Evolutionary conservation across 2,888 invertebrate species (phyloP).

Genomic region (Xanthia togata): DNA sequence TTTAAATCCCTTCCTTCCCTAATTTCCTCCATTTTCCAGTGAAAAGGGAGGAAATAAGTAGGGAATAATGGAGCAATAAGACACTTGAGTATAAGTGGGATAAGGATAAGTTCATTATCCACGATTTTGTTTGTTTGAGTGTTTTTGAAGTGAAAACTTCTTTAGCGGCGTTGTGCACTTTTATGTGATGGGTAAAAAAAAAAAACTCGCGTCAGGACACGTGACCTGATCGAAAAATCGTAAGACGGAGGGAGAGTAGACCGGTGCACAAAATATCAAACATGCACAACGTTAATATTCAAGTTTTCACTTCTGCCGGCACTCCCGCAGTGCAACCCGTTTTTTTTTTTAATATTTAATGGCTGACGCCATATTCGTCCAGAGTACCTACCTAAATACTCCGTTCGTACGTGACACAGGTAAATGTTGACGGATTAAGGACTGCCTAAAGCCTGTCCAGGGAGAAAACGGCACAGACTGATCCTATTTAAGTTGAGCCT

Average conservation of each 20-base stretch:
- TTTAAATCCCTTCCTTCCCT: background rate
- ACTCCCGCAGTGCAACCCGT: too few relatives aligned
- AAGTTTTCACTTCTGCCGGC: too few relatives aligned
- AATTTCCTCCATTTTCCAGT: background rate
- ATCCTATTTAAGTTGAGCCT: slow-evolving; percentile 4
- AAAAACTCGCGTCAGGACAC: too few relatives aligned
- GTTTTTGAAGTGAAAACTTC: too few relatives aligned
- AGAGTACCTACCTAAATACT: background rate
- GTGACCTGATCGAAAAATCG: too few relatives aligned
- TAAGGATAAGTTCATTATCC: slow-evolving; percentile 13
- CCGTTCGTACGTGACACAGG: slow-evolving; percentile 41
- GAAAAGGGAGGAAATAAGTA: slow-evolving; percentile 8
- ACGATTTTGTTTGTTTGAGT: slow-evolving; percentile 5
- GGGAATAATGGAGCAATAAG: slow-evolving; percentile 2
- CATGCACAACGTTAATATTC: too few relatives aligned
- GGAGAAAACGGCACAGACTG: slow-evolving; percentile 14
- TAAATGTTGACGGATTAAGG: slow-evolving; percentile 33
- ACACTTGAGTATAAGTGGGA: background rate
- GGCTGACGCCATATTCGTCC: slow-evolving; percentile 9
- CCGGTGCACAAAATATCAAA: too few relatives aligned
- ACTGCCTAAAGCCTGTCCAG: slow-evolving; percentile 15
- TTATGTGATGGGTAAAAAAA: too few relatives aligned
- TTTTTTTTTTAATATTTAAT: slow-evolving; percentile 19
- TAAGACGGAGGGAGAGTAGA: too few relatives aligned
- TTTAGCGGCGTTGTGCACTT: too few relatives aligned